A percentile compares a stretch with the other conserved stretches of the same genome.
phyloP scores from a whole-genome alignment of 1,140 invertebrate species.

The Rhopalosiphum maidis region DNA sequence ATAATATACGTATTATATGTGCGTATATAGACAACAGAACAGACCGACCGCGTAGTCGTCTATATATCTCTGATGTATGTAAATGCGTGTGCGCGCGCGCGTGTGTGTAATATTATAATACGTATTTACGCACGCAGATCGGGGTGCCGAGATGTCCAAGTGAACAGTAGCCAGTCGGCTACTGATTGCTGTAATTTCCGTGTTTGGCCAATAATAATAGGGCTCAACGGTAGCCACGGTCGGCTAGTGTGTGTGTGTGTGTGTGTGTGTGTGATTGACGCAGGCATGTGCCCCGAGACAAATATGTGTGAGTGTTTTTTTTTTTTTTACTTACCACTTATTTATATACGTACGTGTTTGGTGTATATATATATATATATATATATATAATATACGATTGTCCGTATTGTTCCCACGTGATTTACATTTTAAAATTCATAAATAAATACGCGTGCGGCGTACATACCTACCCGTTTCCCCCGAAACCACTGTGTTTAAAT shows the following conservation, averaged over 20 bases:
- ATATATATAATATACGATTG: conserved; percentile 26
- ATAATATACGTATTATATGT: not conserved
- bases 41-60: not conserved
- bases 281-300: conserved; percentile 52
- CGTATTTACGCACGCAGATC: conserved; percentile 4
- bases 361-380: not conserved
- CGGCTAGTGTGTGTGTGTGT: not conserved
- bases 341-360: not conserved
- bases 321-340: not conserved
- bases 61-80: not conserved
- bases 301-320: not conserved
- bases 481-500: conserved; percentile 42
- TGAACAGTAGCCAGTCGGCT: conserved; percentile 24
- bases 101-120: conserved; percentile 1
- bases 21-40: not conserved
- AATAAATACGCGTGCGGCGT: not conserved
- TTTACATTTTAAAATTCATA: conserved; percentile 30
- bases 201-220: conserved; percentile 53
- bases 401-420: conserved; percentile 50
- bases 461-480: not conserved
- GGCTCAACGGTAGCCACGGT: conserved; percentile 44
- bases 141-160: conserved; percentile 11
- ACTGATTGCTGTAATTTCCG: conserved; percentile 54
- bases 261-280: conserved; percentile 49
- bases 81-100: not conserved